Evolutionary conservation across 1,140 invertebrate genomes (phyloP).

Genomic region (Scaptomyza pallida): DNA sequence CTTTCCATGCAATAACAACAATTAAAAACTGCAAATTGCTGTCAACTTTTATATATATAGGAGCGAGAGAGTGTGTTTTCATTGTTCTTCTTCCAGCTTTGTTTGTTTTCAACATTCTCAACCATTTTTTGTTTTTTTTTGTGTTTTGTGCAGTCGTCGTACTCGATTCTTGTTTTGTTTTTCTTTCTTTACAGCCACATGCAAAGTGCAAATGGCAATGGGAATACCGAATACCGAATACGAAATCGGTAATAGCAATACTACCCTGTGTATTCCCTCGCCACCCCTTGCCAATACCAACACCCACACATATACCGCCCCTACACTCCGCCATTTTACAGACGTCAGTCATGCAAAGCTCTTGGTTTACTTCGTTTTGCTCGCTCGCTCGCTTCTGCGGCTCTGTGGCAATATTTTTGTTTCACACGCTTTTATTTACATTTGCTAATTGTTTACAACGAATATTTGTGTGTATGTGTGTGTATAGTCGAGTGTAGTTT

Average conservation of each 20-base stretch:
- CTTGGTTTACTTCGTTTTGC: neutral
- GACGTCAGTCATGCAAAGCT: slow-evolving; percentile 52
- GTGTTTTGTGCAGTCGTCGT: neutral
- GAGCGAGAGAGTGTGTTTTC: neutral
- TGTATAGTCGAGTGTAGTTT: slow-evolving; percentile 27
- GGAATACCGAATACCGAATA: slow-evolving; percentile 26
- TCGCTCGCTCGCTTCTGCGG: neutral
- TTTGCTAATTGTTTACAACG: slow-evolving; percentile 71
- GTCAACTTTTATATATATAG: slow-evolving; percentile 51
- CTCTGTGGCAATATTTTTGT: slow-evolving; percentile 56
- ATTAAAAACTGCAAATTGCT: slow-evolving; percentile 60
- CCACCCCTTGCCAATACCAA: neutral
- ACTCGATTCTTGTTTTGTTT: slow-evolving; percentile 24
- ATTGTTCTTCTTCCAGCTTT: slow-evolving; percentile 22
- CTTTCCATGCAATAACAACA: slow-evolving; percentile 50
- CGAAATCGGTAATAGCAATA: slow-evolving; percentile 39
- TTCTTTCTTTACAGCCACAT: slow-evolving; percentile 25
- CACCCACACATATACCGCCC: no score
- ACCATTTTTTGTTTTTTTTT: neutral
- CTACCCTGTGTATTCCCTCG: neutral
- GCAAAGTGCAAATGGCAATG: slow-evolving; percentile 58
- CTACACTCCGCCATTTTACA: no score
- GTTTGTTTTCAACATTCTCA: slow-evolving; percentile 4
- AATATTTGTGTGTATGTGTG: slow-evolving; percentile 21
- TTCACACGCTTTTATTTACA: slow-evolving; percentile 68